Base-by-base conservation (phyloP, 2,113 vertebrate species). In the Cepphus grylle region DNA sequence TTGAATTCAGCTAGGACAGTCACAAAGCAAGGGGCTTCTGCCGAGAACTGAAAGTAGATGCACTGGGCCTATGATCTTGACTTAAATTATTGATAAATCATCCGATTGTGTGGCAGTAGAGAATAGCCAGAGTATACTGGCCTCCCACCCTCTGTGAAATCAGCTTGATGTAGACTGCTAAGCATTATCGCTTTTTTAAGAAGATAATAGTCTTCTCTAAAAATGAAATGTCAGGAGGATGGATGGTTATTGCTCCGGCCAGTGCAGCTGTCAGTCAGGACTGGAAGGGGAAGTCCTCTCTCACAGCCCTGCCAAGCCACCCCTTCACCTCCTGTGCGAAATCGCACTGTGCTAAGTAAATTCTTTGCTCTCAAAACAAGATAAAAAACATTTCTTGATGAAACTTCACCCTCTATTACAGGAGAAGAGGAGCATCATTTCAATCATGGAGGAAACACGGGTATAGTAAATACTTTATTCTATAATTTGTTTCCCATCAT, bases 381-480 rank as follows among this genome's bases (percentile, higher is more conserved):
- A 56, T 79, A 13, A 79, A 49, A 94, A 84, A 43, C 3, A 7
- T 55, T 43, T 80, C 22, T 50, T 90, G 27, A 96, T 23, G 2
- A 61, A 45, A n/a, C 22, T 69, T 86, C 67, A 80, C 25, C 23
- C 8, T 93, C 50, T 92, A 0, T 97, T 93, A 36, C 88, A 98
- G 97, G 94, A 65, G 81, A 86, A 53, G 43, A 84, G 3, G 91
- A 96, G 9, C 91, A 90, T 19, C 17, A 91, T 92, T 91, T 65
- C 72, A 81, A 69, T 69, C 77, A 69, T 2, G 85, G 62, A 45
- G 96, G 52, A 72, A 97, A 96, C 29, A 76, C 69, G 0, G 97
- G 97, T 97, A 96, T 3, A 91, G 92, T 95, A 89, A 97, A 90
- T 76, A 42, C 32, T 52, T 61, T 69, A 76, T 79, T 86, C 42